Conservation (phyloP, 2,113 vertebrate species). For the Haliaeetus leucogaster region DNA sequence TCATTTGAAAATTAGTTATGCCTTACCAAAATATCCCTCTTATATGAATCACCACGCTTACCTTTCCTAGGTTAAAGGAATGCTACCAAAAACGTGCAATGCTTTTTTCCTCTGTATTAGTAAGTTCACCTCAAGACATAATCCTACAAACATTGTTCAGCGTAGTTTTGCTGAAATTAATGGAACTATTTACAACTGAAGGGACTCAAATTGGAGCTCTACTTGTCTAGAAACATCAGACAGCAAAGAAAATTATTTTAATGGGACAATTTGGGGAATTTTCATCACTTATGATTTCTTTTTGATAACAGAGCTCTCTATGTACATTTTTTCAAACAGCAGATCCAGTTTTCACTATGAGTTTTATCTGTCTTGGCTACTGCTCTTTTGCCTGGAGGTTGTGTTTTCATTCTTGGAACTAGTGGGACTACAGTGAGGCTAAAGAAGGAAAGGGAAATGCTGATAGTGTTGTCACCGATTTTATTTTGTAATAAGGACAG, state of each 20-base stretch:
- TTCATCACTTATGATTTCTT: neutral
- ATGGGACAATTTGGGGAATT: slow-evolving; percentile 1
- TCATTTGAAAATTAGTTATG: neutral
- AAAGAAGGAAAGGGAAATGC: neutral
- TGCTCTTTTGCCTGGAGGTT: neutral
- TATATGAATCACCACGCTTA: neutral
- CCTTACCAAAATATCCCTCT: neutral
- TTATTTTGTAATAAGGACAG: neutral
- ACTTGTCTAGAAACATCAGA: neutral
- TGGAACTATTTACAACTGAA: neutral
- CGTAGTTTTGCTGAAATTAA: neutral
- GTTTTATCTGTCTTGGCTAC: neutral
- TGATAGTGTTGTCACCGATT: neutral
- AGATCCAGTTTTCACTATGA: neutral
- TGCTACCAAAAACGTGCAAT: neutral
- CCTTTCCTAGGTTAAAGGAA: neutral
- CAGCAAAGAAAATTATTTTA: slow-evolving; percentile 23
- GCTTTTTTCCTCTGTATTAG: neutral
- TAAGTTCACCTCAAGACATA: neutral
- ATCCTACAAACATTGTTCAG: neutral
- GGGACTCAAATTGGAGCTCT: neutral
- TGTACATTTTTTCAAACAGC: neutral
- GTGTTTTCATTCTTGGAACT: neutral
- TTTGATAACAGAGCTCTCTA: neutral
- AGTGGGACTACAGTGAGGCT: neutral